Conservation (phyloP, 2,113 vertebrate species). For the Nansenia antarctica region DNA sequence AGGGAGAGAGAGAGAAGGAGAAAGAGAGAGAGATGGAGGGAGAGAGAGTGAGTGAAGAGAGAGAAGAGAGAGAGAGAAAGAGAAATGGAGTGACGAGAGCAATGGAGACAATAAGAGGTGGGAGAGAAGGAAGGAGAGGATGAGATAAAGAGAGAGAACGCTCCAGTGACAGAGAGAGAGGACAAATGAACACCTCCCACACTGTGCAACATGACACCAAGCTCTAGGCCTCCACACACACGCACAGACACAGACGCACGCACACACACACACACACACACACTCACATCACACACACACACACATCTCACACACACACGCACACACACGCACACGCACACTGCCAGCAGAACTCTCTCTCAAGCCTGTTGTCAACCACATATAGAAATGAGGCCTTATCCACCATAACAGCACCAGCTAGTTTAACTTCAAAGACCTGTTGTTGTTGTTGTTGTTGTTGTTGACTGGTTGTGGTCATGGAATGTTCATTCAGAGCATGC, state of each 20-base stretch:
- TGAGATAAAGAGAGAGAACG: too few species aligned
- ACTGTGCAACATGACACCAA: not conserved
- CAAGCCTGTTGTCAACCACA: not conserved
- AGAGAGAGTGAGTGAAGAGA: too few species aligned
- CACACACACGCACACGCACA: not conserved
- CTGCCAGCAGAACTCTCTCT: not conserved
- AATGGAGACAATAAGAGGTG: too few species aligned
- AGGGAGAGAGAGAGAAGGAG: not conserved
- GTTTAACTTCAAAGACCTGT: too few species aligned
- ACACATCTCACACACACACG: not conserved
- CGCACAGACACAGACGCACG: not conserved
- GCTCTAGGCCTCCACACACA: not conserved
- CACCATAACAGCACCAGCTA: too few species aligned
- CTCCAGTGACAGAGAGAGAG: not conserved
- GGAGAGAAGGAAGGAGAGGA: too few species aligned
- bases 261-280: not conserved
- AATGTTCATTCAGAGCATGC: not conserved
- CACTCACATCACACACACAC: not conserved
- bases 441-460: too few species aligned
- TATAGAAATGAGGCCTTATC: constrained; percentile 3
- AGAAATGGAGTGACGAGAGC: not conserved
- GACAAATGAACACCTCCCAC: constrained; percentile 1
- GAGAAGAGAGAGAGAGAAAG: not conserved
- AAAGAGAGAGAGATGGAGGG: too few species aligned
- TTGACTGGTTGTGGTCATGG: too few species aligned